Conservation (phyloP, 2,113 vertebrate species). For the Quiscalus mexicanus region DNA sequence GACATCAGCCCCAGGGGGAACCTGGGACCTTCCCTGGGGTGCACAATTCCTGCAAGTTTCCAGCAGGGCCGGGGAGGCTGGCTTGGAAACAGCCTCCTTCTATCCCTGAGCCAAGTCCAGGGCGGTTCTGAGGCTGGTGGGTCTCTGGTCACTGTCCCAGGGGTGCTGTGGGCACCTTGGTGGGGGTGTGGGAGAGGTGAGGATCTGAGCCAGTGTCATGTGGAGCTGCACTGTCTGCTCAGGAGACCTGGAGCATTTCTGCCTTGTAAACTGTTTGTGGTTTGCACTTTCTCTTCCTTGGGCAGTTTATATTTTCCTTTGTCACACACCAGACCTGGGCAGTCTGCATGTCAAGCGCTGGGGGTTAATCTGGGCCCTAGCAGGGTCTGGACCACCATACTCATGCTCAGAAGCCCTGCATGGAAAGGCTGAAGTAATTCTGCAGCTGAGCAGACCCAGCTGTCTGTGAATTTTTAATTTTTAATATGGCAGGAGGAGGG, state of each 20-base stretch:
- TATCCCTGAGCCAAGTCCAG: not conserved
- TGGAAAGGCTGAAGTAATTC: not conserved
- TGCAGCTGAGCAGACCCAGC: not conserved
- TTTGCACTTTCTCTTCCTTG: not conserved
- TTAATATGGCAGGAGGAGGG: not conserved
- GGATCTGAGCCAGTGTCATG: too few relatives aligned
- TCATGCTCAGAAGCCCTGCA: not conserved
- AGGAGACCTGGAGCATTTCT: not conserved
- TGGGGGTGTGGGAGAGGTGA: not conserved
- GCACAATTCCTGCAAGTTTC: fast-evolving
- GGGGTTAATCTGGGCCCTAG: not conserved
- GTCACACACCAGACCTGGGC: fast-evolving
- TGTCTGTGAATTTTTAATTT: not conserved
- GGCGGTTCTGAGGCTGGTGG: not conserved
- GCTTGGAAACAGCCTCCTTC: not conserved
- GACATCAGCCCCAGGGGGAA: not conserved
- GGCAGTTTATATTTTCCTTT: not conserved
- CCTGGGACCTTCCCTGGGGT: not conserved
- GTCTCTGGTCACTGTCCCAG: not conserved
- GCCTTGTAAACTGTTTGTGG: not conserved
- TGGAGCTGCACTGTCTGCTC: not conserved
- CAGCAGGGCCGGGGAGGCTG: not conserved
- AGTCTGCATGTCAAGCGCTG: not conserved
- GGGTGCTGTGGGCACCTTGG: not conserved
- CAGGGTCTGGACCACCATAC: not conserved